Conservation (phyloP, 2,797 vertebrate genomes). For the Netta rufina region DNA sequence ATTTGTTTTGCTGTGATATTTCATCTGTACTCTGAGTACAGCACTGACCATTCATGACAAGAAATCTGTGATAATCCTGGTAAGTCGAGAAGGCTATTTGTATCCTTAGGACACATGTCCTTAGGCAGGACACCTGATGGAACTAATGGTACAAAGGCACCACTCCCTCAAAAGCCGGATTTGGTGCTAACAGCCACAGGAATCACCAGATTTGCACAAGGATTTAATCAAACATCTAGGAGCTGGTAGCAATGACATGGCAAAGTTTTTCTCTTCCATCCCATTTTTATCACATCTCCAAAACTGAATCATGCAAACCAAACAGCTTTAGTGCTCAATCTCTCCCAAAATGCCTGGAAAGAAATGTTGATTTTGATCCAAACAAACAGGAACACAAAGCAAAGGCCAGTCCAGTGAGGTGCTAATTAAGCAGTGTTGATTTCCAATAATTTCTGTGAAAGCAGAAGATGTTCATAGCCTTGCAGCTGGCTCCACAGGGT, state of each 20-base stretch:
- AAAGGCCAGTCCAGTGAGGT: not conserved
- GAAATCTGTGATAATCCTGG: not conserved
- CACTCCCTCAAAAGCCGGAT: not conserved
- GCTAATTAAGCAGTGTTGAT: not conserved
- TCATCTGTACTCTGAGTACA: not conserved
- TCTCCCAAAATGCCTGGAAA: not conserved
- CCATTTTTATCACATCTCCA: not conserved
- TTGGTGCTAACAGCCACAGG: not conserved
- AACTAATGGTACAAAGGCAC: not conserved
- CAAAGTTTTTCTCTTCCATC: not conserved
- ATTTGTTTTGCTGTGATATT: not conserved
- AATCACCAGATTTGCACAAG: not conserved
- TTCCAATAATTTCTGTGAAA: constrained; percentile 1
- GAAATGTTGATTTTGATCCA: not conserved
- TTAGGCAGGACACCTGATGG: not conserved
- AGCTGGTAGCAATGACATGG: not conserved
- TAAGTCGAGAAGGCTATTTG: not conserved
- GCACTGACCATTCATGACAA: not conserved
- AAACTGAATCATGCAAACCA: not conserved
- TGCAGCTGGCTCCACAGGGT: not conserved
- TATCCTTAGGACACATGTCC: not conserved
- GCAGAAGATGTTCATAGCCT: not conserved
- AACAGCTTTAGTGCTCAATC: not conserved
- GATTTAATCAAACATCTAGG: not conserved
- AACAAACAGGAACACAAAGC: not conserved